phyloP scores from a whole-genome alignment of 64 coral and sea anemone species.

The Exaiptasia diaphana region DNA sequence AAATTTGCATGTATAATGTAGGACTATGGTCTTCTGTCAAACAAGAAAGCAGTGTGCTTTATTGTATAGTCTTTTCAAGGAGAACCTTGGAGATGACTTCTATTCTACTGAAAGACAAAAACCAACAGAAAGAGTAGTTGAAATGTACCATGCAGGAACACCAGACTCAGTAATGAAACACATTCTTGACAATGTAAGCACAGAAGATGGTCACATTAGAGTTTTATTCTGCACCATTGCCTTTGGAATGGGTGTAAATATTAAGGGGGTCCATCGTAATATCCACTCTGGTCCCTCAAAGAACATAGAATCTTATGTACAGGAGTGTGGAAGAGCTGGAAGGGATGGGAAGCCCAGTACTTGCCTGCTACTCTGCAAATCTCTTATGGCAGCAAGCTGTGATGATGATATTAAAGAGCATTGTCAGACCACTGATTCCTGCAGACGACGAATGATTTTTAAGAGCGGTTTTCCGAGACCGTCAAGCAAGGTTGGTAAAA shows the following conservation, averaged over 20 bases:
- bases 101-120: not conserved
- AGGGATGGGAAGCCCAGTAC: constrained; percentile 45
- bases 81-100: constrained; percentile 13
- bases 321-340: constrained; percentile 30
- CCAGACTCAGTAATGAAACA: constrained; percentile 48
- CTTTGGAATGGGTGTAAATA: constrained; percentile 55
- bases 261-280: constrained; percentile 14
- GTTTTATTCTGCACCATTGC: constrained; percentile 50
- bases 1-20: too few relatives aligned
- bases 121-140: constrained; percentile 15
- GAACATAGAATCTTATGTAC: constrained; percentile 35
- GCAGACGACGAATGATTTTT: not conserved
- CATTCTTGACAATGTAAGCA: constrained; percentile 38
- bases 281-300: constrained; percentile 46
- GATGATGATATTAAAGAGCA: constrained; percentile 21
- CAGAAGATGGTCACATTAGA: constrained; percentile 38
- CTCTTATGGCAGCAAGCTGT: constrained; percentile 16
- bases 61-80: constrained; percentile 29
- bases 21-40: constrained; percentile 51
- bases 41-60: constrained; percentile 42
- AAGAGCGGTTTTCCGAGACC: too few relatives aligned
- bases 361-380: constrained; percentile 22
- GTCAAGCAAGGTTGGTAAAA: too few relatives aligned
- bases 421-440: not conserved
- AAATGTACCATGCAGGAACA: constrained; percentile 43